These are phyloP conservation scores for Horisme vitalbata DNA, from an alignment of 2,888 invertebrate species.

Conservation along the genomic window DNA sequence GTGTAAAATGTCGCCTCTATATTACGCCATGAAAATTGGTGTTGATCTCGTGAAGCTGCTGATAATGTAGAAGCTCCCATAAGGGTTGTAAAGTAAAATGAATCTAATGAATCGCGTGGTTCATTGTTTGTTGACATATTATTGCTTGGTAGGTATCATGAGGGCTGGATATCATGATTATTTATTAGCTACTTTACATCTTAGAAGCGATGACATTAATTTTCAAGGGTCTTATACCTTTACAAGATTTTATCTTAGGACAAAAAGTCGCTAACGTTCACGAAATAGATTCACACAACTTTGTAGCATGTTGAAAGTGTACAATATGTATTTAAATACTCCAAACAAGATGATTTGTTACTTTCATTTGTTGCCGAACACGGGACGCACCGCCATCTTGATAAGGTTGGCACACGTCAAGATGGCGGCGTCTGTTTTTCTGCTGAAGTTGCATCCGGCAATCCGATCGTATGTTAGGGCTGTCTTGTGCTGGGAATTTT, in stretches of 20 bases:
- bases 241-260: no score
- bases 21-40: conserved; percentile 15
- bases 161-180: not conserved
- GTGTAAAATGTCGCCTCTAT: conserved; percentile 25
- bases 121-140: conserved; percentile 17
- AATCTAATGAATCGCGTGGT: conserved; percentile 14
- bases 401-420: conserved; percentile 42
- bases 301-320: no score
- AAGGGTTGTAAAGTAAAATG: conserved; percentile 17
- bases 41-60: conserved; percentile 27
- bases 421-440: conserved; percentile 40
- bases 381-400: conserved; percentile 39
- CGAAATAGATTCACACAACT: no score
- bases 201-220: not conserved
- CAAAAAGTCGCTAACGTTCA: no score
- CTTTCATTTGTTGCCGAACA: conserved; percentile 17
- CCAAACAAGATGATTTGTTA: conserved; percentile 19
- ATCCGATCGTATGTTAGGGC: conserved; percentile 16
- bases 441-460: conserved; percentile 42
- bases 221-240: no score
- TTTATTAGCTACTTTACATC: not conserved
- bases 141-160: not conserved
- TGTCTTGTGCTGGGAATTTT: conserved; percentile 16
- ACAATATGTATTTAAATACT: no score
- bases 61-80: conserved; percentile 11